Percentiles rank a stretch among this genome's conserved stretches.
These are phyloP conservation scores for Steinernema carpocapsae DNA, from an alignment of 2,888 invertebrate species.

Conservation along the genomic window DNA sequence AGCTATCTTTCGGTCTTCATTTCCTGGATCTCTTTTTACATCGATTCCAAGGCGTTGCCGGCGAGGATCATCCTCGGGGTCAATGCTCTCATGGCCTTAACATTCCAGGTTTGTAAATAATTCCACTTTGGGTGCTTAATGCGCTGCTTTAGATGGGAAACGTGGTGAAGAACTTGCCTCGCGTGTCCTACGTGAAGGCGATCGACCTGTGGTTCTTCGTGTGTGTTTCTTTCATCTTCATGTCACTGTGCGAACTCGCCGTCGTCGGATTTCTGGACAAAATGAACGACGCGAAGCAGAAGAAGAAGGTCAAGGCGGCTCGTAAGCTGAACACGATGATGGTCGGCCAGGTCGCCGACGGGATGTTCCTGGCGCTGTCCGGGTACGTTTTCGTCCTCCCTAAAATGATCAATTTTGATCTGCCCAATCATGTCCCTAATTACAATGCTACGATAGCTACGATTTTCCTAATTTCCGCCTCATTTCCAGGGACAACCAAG, in stretches of 20 bases:
- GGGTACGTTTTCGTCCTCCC: conserved; percentile 2
- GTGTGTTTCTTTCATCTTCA: conserved; percentile 65
- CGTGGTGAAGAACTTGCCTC: conserved; percentile 66
- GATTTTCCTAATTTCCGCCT: conserved; percentile 15
- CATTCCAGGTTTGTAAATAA: conserved; percentile 32
- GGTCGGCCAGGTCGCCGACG: conserved; percentile 45
- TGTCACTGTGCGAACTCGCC: conserved; percentile 63
- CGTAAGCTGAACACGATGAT: conserved; percentile 42
- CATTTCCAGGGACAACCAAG: neutral
- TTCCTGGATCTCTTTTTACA: conserved; percentile 54
- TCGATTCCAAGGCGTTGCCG: conserved; percentile 59
- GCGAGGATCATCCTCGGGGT: conserved; percentile 67
- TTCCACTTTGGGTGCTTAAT: neutral
- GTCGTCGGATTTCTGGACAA: conserved; percentile 62
- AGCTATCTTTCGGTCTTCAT: conserved; percentile 69
- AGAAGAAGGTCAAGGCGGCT: conserved; percentile 41
- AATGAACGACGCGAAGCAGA: conserved; percentile 39
- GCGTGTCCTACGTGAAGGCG: conserved; percentile 53
- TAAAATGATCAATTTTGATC: no score
- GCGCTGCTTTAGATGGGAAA: conserved; percentile 57
- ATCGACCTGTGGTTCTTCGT: conserved; percentile 62
- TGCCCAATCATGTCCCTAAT: no score
- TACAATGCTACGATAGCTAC: no score
- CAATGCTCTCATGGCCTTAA: conserved; percentile 54
- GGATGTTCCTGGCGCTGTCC: conserved; percentile 42